Base-by-base conservation (phyloP, 2,113 vertebrate genomes). In the Synchiropus splendidus region DNA sequence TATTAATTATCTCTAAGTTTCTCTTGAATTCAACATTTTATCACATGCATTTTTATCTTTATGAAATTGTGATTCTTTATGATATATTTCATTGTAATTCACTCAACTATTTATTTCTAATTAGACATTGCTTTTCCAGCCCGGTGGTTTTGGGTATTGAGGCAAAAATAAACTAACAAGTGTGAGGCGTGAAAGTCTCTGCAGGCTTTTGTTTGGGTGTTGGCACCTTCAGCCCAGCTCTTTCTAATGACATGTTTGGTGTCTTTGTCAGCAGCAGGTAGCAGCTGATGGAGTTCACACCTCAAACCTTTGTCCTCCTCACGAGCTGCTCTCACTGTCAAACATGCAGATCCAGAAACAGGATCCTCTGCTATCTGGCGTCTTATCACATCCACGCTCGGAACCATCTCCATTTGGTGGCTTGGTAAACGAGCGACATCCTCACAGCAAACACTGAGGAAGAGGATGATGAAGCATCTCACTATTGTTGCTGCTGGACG, bases 91-190 rank as follows among this genome's bases (percentile, higher is more conserved):
- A 45, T n/a, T n/a, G n/a, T n/a, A n/a, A n/a, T n/a, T n/a, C n/a
- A n/a, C n/a, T n/a, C n/a, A n/a, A n/a, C n/a, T n/a, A n/a, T n/a
- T n/a, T n/a, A n/a, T n/a, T n/a, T n/a, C n/a, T n/a, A n/a, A n/a
- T n/a, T n/a, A n/a, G n/a, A n/a, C n/a, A n/a, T n/a, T n/a, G n/a
- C n/a, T n/a, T n/a, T n/a, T n/a, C n/a, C n/a, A n/a, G n/a, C n/a
- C n/a, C n/a, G n/a, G n/a, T 48, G 18, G 14, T 14, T 17, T 31
- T 39, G 13, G 0, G 1, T 45, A 42, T 59, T 16, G 0, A 36
- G 14, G 49, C 45, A 61, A 79, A 82, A 70, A 70, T 67, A 79
- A 80, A 86, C 84, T 64, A 79, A 86, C 83, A 64, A 78, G 76
- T 36, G 2, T 5, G 39, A 79, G 75, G 81, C 75, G 81, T 78